Evolutionary conservation across 92 coral and sea anemone genomes (phyloP), one percentile per base, ranked within the genome.

Genomic region (Zoanthus sociatus): DNA sequence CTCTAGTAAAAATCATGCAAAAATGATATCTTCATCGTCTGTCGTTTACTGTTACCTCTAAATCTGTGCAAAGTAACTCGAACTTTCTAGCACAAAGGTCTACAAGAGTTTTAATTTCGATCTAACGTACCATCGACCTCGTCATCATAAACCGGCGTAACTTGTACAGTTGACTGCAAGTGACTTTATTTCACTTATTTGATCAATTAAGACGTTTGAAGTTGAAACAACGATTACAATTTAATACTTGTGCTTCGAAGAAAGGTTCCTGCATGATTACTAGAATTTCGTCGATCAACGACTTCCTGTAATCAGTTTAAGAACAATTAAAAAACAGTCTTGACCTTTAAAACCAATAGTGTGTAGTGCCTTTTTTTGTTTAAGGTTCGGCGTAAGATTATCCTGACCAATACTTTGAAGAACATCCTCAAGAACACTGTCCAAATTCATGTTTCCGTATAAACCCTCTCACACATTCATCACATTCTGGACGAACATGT

Each of bases 81-180:
- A 26, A 26, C 26, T 26, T 26, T 26, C 70, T 63, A 63, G 70
- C 70, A 20, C 70, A 20, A 63, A 63, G 70, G 70, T 63, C 6
- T 63, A 11, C 70, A 63, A 63, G 74, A 31, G 26, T 26, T 26
- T 26, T 26, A 26, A 26, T 26, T 26, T 26, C 26, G 26, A 26
- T 26, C 26, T 0, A 26, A 26, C 26, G 26, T 26, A 26, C 26
- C 26, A 26, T 26, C 26, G 26, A 26, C 26, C 26, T 26, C 26
- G 26, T 26, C 26, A 26, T 26, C 26, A 26, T 26, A 26, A 26
- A 26, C 26, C 26, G 26, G 26, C 74, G 74, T 5, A 70, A 70
- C 74, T 70, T 70, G 74, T 70, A 70, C 74, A 70, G 74, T 70
- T 70, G 74, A 70, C 74, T 5, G 74, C 74, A 70, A 70, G 74